phyloP scores from a whole-genome alignment of 2,888 invertebrate species.

The Harmothoe impar region DNA sequence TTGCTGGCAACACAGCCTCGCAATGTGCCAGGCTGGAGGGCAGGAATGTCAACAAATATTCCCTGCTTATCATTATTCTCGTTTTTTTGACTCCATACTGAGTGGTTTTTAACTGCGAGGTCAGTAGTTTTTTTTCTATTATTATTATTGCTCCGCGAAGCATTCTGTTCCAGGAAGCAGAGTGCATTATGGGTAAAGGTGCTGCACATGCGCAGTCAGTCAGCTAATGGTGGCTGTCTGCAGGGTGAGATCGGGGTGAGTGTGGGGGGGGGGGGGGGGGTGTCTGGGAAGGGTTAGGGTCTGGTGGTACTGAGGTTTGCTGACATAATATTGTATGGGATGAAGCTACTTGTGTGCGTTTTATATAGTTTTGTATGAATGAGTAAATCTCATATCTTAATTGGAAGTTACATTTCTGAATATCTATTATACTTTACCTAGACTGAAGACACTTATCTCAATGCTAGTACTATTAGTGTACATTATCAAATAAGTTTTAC shows the following conservation, averaged over 20 bases:
- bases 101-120: background rate
- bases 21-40: background rate
- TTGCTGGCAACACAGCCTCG: background rate
- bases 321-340: too few species aligned
- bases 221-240: background rate
- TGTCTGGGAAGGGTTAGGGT: background rate
- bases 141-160: background rate
- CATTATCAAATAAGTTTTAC: too few species aligned
- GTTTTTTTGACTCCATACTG: background rate
- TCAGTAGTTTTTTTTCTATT: background rate
- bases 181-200: background rate
- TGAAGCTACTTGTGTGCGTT: too few species aligned
- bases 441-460: too few species aligned
- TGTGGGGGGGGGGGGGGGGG: background rate
- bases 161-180: background rate
- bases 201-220: constrained; percentile 1
- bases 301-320: too few species aligned
- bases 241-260: background rate
- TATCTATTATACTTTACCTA: too few species aligned
- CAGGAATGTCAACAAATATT: constrained; percentile 5
- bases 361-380: too few species aligned
- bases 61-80: background rate
- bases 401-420: too few species aligned
- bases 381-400: too few species aligned
- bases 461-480: too few species aligned